These are phyloP conservation scores for Hydractinia symbiolongicarpus DNA, from an alignment of 30 jellyfish, hydroid and myxozoan genomes.

Conservation along the genomic window DNA sequence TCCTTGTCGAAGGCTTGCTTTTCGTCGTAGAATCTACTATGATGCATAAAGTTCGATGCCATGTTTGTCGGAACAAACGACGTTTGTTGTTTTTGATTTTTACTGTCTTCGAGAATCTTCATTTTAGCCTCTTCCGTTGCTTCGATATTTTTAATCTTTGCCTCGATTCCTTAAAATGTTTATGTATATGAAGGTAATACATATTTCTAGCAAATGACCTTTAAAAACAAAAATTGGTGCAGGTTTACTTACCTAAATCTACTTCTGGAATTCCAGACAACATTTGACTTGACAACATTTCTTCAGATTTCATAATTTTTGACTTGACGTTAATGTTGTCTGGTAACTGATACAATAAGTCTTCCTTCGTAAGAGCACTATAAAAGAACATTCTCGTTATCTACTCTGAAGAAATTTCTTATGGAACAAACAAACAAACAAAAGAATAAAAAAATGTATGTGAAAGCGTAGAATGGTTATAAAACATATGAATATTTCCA, in stretches of 20 bases:
- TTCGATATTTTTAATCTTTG: slow-evolving; percentile 85
- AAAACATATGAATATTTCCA: too few relatives aligned
- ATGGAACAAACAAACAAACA: too few relatives aligned
- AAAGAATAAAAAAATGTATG: too few relatives aligned
- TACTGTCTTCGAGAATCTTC: slow-evolving; percentile 65
- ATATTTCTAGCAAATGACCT: too few relatives aligned
- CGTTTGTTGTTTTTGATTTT: slow-evolving; percentile 49
- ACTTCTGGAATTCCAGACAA: slow-evolving; percentile 98
- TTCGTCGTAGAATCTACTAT: slow-evolving; percentile 80
- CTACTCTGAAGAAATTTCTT: too few relatives aligned
- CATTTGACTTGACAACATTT: slow-evolving; percentile 97
- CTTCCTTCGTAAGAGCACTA: slow-evolving; percentile 57
- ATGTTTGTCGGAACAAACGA: slow-evolving; percentile 96
- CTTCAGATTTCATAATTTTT: slow-evolving; percentile 92
- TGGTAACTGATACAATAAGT: slow-evolving; percentile 74
- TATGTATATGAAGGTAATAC: too few relatives aligned
- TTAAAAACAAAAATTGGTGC: not conserved
- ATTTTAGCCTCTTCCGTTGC: slow-evolving; percentile 95
- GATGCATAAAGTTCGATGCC: slow-evolving; percentile 93
- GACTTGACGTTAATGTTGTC: slow-evolving; percentile 76
- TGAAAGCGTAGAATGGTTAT: too few relatives aligned
- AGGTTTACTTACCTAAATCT: slow-evolving; percentile 36
- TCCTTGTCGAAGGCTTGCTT: slow-evolving; percentile 71
- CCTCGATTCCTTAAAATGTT: slow-evolving; percentile 52
- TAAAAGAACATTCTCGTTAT: not conserved